Percentiles rank a stretch among this genome's conserved stretches.
These are phyloP conservation scores for Diachrysia chrysitis DNA, from an alignment of 2,888 invertebrate genomes.

Conservation along the genomic window DNA sequence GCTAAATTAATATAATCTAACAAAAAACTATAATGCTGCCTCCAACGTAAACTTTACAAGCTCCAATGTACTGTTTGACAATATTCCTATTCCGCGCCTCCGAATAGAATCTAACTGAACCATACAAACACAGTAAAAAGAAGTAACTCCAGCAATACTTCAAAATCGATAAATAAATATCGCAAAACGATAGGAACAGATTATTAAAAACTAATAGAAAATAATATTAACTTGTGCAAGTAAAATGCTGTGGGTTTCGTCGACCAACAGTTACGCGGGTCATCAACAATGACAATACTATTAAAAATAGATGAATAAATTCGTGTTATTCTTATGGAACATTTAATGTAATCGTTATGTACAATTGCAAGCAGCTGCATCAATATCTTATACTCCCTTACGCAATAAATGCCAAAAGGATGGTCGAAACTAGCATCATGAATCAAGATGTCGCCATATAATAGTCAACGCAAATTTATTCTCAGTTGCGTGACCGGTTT, in stretches of 20 bases:
- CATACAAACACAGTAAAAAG: constrained; percentile 41
- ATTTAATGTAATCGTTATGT: constrained; percentile 54
- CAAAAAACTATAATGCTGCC: constrained; percentile 44
- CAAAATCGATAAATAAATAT: constrained; percentile 55
- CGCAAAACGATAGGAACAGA: constrained; percentile 56
- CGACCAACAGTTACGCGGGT: constrained; percentile 25
- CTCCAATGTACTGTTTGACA: constrained; percentile 40
- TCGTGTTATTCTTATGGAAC: constrained; percentile 59
- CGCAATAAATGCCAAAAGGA: constrained; percentile 38
- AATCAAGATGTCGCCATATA: constrained; percentile 19
- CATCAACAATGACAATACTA: constrained; percentile 34
- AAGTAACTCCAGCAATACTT: constrained; percentile 36
- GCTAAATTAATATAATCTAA: constrained; percentile 55
- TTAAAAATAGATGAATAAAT: constrained; percentile 57
- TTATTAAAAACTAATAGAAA: constrained; percentile 44
- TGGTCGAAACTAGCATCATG: constrained; percentile 24
- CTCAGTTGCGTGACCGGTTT: neutral
- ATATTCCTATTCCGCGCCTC: constrained; percentile 24
- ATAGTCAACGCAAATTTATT: constrained; percentile 7
- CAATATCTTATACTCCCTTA: constrained; percentile 44
- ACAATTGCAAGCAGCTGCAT: constrained; percentile 61
- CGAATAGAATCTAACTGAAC: constrained; percentile 37
- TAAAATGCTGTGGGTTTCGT: constrained; percentile 46
- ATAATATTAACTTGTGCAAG: constrained; percentile 58
- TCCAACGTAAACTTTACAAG: constrained; percentile 38